These are phyloP conservation scores for Folsomia candida DNA, from an alignment of 2,888 invertebrate genomes.

Conservation along the genomic window DNA sequence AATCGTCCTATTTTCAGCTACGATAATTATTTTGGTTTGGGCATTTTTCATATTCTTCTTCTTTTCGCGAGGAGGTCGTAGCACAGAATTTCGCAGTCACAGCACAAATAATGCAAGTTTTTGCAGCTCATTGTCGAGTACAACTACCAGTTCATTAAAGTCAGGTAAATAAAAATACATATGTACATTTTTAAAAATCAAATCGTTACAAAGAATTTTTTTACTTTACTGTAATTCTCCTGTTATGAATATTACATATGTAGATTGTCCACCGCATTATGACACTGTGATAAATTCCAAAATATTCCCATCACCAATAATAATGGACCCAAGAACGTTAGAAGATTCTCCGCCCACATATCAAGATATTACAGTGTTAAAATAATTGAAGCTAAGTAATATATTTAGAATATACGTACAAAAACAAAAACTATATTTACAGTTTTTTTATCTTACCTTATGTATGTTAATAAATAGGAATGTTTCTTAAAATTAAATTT, in stretches of 20 bases:
- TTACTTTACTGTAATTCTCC: neutral
- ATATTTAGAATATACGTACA: no score
- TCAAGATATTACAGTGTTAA: neutral
- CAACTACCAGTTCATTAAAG: neutral
- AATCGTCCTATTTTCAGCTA: neutral
- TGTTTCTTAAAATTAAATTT: no score
- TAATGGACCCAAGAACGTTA: neutral
- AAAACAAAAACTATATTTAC: neutral
- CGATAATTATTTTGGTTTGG: conserved; percentile 5
- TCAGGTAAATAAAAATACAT: neutral
- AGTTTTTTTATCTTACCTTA: neutral
- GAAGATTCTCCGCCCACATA: neutral
- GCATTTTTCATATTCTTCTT: conserved; percentile 7
- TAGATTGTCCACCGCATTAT: conserved; percentile 12
- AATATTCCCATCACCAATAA: neutral
- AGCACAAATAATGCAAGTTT: neutral
- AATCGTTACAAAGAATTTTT: neutral
- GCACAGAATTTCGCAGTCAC: neutral
- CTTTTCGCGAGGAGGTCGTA: neutral
- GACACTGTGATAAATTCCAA: conserved; percentile 1
- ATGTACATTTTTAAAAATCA: neutral
- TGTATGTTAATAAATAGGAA: neutral
- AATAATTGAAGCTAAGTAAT: neutral
- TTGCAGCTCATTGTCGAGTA: neutral
- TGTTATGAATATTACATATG: neutral